Conservation (phyloP, 2,113 vertebrate species). For the Micronisus gabar region DNA sequence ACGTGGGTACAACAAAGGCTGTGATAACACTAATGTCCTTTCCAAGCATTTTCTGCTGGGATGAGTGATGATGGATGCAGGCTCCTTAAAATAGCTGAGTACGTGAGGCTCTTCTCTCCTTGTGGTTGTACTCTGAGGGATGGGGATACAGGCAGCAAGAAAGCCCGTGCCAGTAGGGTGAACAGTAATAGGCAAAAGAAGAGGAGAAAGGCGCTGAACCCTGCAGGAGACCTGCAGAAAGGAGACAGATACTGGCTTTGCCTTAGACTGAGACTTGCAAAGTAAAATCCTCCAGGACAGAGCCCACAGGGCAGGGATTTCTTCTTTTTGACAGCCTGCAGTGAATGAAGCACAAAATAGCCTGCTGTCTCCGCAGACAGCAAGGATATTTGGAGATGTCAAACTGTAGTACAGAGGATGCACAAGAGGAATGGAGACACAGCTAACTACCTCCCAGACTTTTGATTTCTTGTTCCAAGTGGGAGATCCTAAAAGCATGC, state of each 20-base stretch:
- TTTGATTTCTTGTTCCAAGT: not conserved
- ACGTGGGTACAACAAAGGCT: not conserved
- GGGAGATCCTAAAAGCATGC: not conserved
- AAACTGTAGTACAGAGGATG: constrained; percentile 12
- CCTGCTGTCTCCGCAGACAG: constrained; percentile 43
- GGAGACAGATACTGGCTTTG: not conserved
- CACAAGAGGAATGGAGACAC: constrained; percentile 23
- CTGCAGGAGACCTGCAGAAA: constrained; percentile 3
- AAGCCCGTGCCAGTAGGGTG: not conserved
- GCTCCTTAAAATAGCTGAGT: not conserved
- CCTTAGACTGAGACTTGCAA: not conserved
- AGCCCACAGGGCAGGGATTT: constrained; percentile 25
- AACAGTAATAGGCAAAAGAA: not conserved
- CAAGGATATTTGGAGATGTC: constrained; percentile 38
- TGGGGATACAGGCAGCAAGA: not conserved
- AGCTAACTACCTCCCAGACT: constrained; percentile 26
- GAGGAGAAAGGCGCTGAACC: not conserved
- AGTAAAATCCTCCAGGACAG: constrained; percentile 37
- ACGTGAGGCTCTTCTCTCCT: not conserved
- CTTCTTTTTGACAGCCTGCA: constrained; percentile 37
- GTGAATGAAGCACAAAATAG: constrained; percentile 54
- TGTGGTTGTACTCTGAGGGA: not conserved
- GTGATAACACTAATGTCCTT: not conserved
- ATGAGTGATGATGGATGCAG: not conserved
- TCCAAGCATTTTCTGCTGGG: not conserved